Percentiles rank a stretch among this genome's conserved stretches.
Conservation (phyloP, 1,140 invertebrate species). For the Araneus ventricosus region DNA sequence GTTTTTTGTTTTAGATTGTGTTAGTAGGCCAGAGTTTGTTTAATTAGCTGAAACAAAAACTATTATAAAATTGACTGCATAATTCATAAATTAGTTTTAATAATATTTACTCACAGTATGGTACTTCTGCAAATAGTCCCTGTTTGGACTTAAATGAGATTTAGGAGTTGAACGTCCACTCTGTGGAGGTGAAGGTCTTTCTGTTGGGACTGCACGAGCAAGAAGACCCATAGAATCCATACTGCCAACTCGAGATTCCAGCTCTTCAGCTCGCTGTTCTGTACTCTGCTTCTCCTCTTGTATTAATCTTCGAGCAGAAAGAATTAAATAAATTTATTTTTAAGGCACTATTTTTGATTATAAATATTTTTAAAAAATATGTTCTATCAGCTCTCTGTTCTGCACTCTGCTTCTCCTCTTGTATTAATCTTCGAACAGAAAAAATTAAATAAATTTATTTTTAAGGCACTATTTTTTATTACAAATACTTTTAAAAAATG, state of each 20-base stretch:
- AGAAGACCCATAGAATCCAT: constrained; percentile 95
- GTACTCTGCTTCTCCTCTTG: constrained; percentile 99
- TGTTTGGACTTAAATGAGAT: constrained; percentile 86
- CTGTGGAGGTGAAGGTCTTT: constrained; percentile 88
- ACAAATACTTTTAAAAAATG: no score
- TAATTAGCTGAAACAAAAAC: no score
- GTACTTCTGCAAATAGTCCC: constrained; percentile 91
- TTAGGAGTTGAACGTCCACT: constrained; percentile 89
- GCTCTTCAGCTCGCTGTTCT: constrained; percentile 96
- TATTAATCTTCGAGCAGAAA: constrained; percentile 84
- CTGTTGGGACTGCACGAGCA: constrained; percentile 83
- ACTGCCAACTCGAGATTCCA: constrained; percentile 97
- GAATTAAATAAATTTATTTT: no score
- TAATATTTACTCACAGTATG: constrained; percentile 84
- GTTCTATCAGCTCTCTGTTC: no score
- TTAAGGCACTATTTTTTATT: no score
- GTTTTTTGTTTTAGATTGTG: no score
- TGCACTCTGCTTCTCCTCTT: constrained; percentile 98
- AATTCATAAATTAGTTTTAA: neutral
- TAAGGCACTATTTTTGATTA: no score
- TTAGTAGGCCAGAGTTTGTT: no score
- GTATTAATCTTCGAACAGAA: constrained; percentile 93
- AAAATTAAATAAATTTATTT: no score
- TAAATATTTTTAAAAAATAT: no score
- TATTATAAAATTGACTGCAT: no score